phyloP scores from a whole-genome alignment of 2,888 invertebrate genomes.

The Hecatera dysodea region DNA sequence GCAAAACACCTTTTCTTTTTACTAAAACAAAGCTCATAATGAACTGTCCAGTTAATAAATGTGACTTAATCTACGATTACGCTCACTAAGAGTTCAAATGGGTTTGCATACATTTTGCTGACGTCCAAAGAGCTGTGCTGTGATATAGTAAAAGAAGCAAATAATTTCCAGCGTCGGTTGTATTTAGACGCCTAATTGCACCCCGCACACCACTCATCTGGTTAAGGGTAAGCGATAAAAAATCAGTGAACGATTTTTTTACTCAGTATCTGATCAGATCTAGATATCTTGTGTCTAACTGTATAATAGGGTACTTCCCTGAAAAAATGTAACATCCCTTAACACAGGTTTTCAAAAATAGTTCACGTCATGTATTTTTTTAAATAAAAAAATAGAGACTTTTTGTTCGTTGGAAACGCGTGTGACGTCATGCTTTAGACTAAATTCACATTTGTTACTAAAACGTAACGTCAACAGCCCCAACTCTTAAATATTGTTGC shows the following conservation, averaged over 20 bases:
- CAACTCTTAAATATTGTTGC: too few relatives aligned
- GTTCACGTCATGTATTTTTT: too few relatives aligned
- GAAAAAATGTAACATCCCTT: too few relatives aligned
- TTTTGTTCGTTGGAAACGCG: too few relatives aligned
- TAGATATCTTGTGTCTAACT: too few relatives aligned
- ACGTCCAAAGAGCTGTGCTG: conserved; percentile 30
- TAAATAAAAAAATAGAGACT: too few relatives aligned
- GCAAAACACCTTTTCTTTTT: not conserved
- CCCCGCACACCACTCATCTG: conserved; percentile 60
- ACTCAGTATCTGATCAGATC: not conserved
- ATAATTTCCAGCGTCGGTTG: conserved; percentile 67
- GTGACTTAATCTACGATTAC: conserved; percentile 32
- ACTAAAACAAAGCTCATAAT: conserved; percentile 26
- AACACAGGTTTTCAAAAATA: too few relatives aligned
- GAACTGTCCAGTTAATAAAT: conserved; percentile 42
- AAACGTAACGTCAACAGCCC: too few relatives aligned
- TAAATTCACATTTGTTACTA: too few relatives aligned
- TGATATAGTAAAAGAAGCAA: conserved; percentile 66
- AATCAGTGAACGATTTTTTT: not conserved
- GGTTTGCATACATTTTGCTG: conserved; percentile 49
- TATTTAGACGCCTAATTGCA: conserved; percentile 77
- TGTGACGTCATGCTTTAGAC: too few relatives aligned
- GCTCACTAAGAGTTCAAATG: conserved; percentile 44
- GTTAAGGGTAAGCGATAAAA: conserved; percentile 65
- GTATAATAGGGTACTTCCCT: too few relatives aligned